phyloP scores from a whole-genome alignment of 1,140 invertebrate genomes.

The Euglossa dilemma region DNA sequence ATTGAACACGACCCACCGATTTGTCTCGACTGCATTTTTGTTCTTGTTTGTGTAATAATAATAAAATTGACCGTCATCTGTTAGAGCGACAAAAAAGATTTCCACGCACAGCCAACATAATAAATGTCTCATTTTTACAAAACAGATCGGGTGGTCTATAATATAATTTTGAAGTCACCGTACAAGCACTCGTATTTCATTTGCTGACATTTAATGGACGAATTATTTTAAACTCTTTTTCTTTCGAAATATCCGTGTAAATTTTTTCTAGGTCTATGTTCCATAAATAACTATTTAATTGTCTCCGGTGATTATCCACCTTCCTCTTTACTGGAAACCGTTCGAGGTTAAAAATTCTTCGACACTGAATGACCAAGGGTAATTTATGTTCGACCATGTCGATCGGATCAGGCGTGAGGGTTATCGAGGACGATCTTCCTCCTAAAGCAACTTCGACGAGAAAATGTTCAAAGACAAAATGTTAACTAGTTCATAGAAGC shows the following conservation, averaged over 20 bases:
- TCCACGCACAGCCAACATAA: too few relatives aligned
- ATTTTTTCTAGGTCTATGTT: neutral
- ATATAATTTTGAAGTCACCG: too few relatives aligned
- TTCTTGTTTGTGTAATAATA: too few relatives aligned
- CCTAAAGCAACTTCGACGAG: neutral
- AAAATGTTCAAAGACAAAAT: neutral
- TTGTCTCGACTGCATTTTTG: too few relatives aligned
- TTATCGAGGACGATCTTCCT: slow-evolving; percentile 25
- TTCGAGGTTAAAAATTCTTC: neutral
- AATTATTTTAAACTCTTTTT: neutral
- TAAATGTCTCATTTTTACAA: too few relatives aligned
- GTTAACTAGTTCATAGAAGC: slow-evolving; percentile 6
- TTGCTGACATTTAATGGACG: neutral
- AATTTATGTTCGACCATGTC: slow-evolving; percentile 34
- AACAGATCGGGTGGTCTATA: too few relatives aligned
- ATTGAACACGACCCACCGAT: too few relatives aligned
- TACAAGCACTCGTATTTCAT: neutral
- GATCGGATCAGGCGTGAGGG: slow-evolving; percentile 11
- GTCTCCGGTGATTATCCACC: neutral
- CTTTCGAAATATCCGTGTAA: neutral
- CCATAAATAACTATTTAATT: slow-evolving; percentile 26
- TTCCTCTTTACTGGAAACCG: neutral
- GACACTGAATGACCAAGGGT: slow-evolving; percentile 17
- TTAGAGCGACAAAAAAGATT: too few relatives aligned
- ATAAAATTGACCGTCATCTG: too few relatives aligned